Base-by-base conservation (phyloP, 2,888 invertebrate genomes). In the Drosophila ezoana region DNA sequence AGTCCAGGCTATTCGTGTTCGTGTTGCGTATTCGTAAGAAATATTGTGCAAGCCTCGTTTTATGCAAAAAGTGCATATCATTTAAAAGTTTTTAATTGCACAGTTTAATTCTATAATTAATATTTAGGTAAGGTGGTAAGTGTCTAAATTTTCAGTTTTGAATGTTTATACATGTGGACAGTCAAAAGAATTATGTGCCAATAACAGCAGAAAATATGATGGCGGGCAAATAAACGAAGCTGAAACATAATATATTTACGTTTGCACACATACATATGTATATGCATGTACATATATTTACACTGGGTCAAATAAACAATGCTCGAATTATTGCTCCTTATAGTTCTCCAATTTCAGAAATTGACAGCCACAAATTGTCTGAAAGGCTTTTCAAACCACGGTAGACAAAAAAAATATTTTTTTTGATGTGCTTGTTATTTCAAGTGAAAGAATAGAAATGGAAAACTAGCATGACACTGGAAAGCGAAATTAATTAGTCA, bases 121-220 rank as follows among this genome's bases (percentile, higher is more conserved):
- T 11, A n/a, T 11, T n/a, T 2, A 14, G 37, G 2, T 3, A 38
- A 14, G 8, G 35, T 13, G 10, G 52, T 60, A 32, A 44, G 57
- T 61, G 2, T 1, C 0, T 9, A 4, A 32, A 14, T 14, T 13
- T 2, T 11, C n/a, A 0, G 18, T 28, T 16, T 33, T n/a, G 9
- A 38, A 3, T 20, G 13, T 23, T 37, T 20, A 11, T 23, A 38
- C 6, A 11, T 9, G 16, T 20, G 10, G 6, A 6, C 13, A 41
- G n/a, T 10, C 16, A 8, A 32, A 6, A 4, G 0, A 6, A 33
- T 11, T 40, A 41, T 18, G 18, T 18, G 35, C 43, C n/a, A 20
- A 49, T 40, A 16, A 14, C 62, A 37, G 48, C 49, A 62, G 3
- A 45, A 28, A 48, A 28, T 28, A 52, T 47, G 11, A 60, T 53